A percentile compares a stretch with the other conserved stretches of the same genome.
phyloP scores from a whole-genome alignment of 2,888 invertebrate species.

The Tuberolachnus salignus region DNA sequence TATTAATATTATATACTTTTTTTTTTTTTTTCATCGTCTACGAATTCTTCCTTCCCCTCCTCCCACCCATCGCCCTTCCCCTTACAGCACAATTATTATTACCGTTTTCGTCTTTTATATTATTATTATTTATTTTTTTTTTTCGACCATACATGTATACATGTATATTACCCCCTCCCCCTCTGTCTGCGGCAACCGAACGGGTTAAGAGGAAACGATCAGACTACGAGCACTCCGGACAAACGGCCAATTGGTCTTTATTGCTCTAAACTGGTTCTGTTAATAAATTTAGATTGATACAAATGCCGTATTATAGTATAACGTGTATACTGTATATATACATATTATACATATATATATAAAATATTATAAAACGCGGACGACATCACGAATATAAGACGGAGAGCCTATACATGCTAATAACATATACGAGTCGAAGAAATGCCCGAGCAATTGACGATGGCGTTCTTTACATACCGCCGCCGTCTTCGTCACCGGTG shows the following conservation, averaged over 20 bases:
- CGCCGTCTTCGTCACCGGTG: not conserved
- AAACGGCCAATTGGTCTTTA: slow-evolving; percentile 56
- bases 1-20: slow-evolving; percentile 44
- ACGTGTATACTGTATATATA: too few species aligned
- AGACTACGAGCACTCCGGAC: slow-evolving; percentile 5
- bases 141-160: slow-evolving; percentile 13
- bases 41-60: slow-evolving; percentile 53
- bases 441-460: slow-evolving; percentile 41
- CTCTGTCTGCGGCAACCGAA: slow-evolving; percentile 36
- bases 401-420: not conserved
- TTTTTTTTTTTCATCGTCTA: slow-evolving; percentile 47
- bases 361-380: not conserved
- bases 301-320: slow-evolving; percentile 55
- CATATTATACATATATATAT: not conserved
- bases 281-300: slow-evolving; percentile 57
- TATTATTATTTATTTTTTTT: slow-evolving; percentile 50
- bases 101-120: slow-evolving; percentile 55
- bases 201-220: slow-evolving; percentile 53
- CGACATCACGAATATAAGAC: not conserved
- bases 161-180: slow-evolving; percentile 19
- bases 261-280: slow-evolving; percentile 56
- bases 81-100: slow-evolving; percentile 37
- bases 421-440: not conserved
- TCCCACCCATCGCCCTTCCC: too few species aligned
- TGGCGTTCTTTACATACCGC: slow-evolving; percentile 30